Conservation (phyloP, 53 echinoderm and acorn worm species). For the Antedon mediterranea region DNA sequence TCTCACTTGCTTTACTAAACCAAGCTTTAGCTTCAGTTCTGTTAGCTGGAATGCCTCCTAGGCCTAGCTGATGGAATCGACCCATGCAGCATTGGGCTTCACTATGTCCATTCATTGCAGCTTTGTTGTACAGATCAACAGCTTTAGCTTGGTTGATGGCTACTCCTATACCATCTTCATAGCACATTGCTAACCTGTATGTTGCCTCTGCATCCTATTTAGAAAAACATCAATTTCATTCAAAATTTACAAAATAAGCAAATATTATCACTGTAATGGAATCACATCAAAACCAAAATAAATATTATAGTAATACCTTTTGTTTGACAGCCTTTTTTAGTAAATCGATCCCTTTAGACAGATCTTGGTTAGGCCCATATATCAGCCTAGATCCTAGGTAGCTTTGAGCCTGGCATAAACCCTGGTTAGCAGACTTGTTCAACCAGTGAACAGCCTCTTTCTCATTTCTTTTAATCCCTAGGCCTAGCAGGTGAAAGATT, state of each 20-base stretch:
- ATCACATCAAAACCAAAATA: too few species aligned
- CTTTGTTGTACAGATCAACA: slow-evolving; percentile 41
- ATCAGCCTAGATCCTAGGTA: slow-evolving; percentile 60
- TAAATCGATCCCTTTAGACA: slow-evolving; percentile 34
- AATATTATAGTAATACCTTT: too few species aligned
- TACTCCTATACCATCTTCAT: slow-evolving; percentile 80
- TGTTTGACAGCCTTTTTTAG: slow-evolving; percentile 47
- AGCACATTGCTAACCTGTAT: slow-evolving; percentile 73
- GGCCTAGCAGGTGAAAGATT: slow-evolving; percentile 38
- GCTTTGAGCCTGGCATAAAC: slow-evolving; percentile 26
- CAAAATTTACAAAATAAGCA: too few species aligned
- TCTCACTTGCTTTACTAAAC: slow-evolving; percentile 32
- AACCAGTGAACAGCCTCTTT: slow-evolving; percentile 28
- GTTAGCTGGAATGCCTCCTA: slow-evolving; percentile 55
- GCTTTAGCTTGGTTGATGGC: slow-evolving; percentile 35
- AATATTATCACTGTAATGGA: too few species aligned
- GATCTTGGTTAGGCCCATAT: slow-evolving; percentile 22
- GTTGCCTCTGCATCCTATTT: slow-evolving; percentile 61
- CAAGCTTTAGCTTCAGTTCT: slow-evolving; percentile 27
- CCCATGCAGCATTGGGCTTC: slow-evolving; percentile 56
- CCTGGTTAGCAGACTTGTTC: slow-evolving; percentile 38
- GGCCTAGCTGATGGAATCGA: slow-evolving; percentile 48
- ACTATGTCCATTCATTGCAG: slow-evolving; percentile 40
- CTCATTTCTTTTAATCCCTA: slow-evolving; percentile 34
- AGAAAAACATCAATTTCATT: not conserved